Evolutionary conservation across 1,140 invertebrate genomes (phyloP), one percentile per base, ranked within the genome.

Genomic region (Oryctes rhinoceros): DNA sequence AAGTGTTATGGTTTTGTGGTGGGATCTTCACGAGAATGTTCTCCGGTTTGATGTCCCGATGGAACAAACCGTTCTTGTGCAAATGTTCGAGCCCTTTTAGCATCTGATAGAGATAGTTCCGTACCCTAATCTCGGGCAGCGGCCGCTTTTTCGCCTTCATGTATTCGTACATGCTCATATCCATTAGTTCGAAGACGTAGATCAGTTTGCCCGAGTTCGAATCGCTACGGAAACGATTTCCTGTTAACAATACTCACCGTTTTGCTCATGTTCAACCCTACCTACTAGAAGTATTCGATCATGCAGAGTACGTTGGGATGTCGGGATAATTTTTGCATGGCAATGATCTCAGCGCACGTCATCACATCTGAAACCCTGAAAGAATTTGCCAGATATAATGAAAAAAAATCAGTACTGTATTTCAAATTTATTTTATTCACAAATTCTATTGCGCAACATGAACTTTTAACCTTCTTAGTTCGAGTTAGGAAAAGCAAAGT

Each of bases 21-120:
- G 76, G 85, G 82, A 90, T 87, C 85, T 90, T 90, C 0, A 92
- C 84, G 78, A 93, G 85, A 82, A 94, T 92, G 86, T 94, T 94
- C 88, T 94, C 93, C 13, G 93, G 93, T 86, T 94, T 94, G 6
- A 94, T 90, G 85, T 94, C 93, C 59, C 92, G 84, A 87, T 93
- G 92, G 85, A 94, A 93, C 48, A 93, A 89, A 5, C 91, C 92
- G 87, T 92, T 86, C 84, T 88, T 90, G 80, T 93, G 90, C 30
- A 92, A 85, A 84, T 91, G 89, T 39, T 89, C 87, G 5, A 91
- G 79, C 11, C 90, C 91, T 84, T 88, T 88, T 5, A 91, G 83
- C n/a, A 92, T 82, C 84, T 93, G 92, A 85, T 90, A 92, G 82
- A 92, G 87, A 84, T 88, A 90, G 44, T 84, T 81, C 82, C 88